A percentile compares a stretch with the other conserved stretches of the same genome.
These are phyloP conservation scores for Papilio polyxenes DNA, from an alignment of 1,140 invertebrate species.

Conservation along the genomic window DNA sequence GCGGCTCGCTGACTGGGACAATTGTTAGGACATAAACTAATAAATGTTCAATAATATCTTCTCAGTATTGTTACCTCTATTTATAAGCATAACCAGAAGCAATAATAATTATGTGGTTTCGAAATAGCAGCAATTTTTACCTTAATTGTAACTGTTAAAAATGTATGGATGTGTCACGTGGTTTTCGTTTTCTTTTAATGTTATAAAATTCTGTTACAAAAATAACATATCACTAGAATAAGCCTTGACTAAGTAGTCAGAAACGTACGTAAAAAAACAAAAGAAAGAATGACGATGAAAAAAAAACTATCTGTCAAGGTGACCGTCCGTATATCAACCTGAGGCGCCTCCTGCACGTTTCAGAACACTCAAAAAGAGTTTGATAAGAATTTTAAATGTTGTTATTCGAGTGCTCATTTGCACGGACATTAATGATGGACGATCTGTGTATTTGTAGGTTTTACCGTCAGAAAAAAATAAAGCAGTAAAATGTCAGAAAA, in stretches of 20 bases:
- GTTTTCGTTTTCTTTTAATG: background rate
- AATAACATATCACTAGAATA: background rate
- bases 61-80: background rate
- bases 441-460: background rate
- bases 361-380: background rate
- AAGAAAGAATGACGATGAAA: background rate
- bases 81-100: background rate
- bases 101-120: background rate
- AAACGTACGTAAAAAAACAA: background rate
- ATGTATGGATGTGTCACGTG: background rate
- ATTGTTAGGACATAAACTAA: conserved; percentile 34
- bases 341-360: background rate
- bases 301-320: background rate
- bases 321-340: background rate
- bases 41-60: background rate
- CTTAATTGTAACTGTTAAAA: background rate
- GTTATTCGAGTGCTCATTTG: background rate
- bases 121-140: background rate
- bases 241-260: background rate
- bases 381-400: background rate
- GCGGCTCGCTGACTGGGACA: conserved; percentile 20
- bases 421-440: background rate
- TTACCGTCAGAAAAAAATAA: background rate
- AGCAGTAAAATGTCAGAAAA: background rate
- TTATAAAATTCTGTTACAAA: background rate